Evolutionary conservation across 1,140 invertebrate genomes (phyloP).

Genomic region (Microplitis demolitor): DNA sequence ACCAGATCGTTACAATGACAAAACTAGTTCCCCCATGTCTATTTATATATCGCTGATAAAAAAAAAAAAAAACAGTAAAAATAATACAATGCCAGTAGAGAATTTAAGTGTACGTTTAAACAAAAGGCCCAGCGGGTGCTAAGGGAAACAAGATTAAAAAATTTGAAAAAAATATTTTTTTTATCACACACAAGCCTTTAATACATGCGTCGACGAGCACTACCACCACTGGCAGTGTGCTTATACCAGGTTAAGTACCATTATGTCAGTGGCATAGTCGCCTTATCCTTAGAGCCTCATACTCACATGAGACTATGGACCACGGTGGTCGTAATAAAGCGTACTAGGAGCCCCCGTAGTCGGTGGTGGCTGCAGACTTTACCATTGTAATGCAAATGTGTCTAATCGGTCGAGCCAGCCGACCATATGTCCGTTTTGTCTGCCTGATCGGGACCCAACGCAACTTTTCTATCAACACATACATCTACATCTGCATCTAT

Average conservation of each 20-base stretch:
- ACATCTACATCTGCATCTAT: too few species aligned
- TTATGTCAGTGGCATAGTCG: slow-evolving; percentile 41
- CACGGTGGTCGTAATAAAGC: slow-evolving; percentile 53
- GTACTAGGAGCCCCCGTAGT: slow-evolving; percentile 16
- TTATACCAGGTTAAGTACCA: slow-evolving; percentile 51
- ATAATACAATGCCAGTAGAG: neutral
- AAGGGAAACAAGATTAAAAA: neutral
- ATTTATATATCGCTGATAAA: neutral
- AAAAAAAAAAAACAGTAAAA: neutral
- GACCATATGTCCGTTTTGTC: slow-evolving; percentile 58
- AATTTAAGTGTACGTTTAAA: neutral
- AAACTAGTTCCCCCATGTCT: too few species aligned
- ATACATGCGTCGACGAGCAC: too few species aligned
- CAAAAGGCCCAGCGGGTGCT: neutral
- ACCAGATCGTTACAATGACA: too few species aligned
- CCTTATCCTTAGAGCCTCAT: neutral
- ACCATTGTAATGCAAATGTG: slow-evolving; percentile 60
- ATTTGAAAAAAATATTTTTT: neutral
- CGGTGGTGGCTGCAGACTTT: slow-evolving; percentile 49
- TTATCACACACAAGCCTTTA: neutral
- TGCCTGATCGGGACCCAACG: neutral
- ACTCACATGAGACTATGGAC: slow-evolving; percentile 42
- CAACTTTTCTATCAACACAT: neutral
- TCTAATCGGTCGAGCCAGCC: slow-evolving; percentile 60
- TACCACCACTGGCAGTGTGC: neutral